Evolutionary conservation across 2,888 invertebrate genomes (phyloP).

Genomic region (Hermaeophaga mercurialis): DNA sequence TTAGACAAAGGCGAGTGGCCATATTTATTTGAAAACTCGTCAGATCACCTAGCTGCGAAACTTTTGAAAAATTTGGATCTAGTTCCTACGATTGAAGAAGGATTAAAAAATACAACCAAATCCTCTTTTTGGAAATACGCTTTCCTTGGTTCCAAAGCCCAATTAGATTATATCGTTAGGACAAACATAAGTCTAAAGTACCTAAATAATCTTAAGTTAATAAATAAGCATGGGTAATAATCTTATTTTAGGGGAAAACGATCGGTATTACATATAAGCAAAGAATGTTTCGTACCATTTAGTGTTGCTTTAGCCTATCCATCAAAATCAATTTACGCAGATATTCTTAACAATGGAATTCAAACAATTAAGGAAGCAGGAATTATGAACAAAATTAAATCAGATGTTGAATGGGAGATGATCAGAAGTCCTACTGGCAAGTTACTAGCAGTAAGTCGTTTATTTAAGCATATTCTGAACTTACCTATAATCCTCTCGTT

Average conservation of each 20-base stretch:
- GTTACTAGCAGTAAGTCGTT: constrained; percentile 65
- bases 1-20: constrained; percentile 79
- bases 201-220: constrained; percentile 1
- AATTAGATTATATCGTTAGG: constrained; percentile 73
- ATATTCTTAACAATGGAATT: constrained; percentile 66
- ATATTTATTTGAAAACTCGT: constrained; percentile 72
- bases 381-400: constrained; percentile 67
- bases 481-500: background rate
- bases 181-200: constrained; percentile 71
- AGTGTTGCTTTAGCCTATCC: constrained; percentile 71
- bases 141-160: constrained; percentile 74
- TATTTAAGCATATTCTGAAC: background rate
- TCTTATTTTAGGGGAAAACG: constrained; percentile 60
- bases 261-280: constrained; percentile 71
- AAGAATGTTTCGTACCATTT: constrained; percentile 76
- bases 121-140: constrained; percentile 81
- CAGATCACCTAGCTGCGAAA: constrained; percentile 66
- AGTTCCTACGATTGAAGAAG: constrained; percentile 68
- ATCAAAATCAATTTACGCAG: constrained; percentile 67
- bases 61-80: constrained; percentile 71
- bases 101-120: constrained; percentile 73
- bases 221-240: background rate
- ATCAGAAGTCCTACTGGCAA: constrained; percentile 67
- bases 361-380: constrained; percentile 70
- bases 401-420: constrained; percentile 75